Base-by-base conservation (phyloP, 1,140 invertebrate genomes). In the Mercenaria mercenaria region DNA sequence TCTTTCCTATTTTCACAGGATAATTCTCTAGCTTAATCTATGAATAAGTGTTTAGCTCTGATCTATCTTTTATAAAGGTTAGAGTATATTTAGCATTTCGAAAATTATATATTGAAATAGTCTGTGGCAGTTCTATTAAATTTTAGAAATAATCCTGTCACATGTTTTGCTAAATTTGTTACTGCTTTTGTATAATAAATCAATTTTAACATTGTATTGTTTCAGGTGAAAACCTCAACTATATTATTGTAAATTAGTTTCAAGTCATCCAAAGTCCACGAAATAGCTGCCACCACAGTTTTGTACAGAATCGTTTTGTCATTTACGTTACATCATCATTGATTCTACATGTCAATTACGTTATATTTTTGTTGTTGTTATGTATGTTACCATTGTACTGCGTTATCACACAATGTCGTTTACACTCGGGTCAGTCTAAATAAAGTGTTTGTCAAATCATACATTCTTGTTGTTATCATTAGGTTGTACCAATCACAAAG, bases 371-470 rank as follows among this genome's bases (percentile, higher is more conserved):
- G 37, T 50, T 20, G 39, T 50, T 76, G 29, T 52, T 29, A 26
- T 50, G 41, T 39, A 37, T 72, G 23, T 39, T 72, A 23, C 34
- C 74, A 41, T 50, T 41, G 2, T 77, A 32, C 43, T 77, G 41
- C 26, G 47, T 56, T 79, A 79, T 56, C 76, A 79, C 29, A 34
- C 23, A 67, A 59, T 83, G 61, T 83, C 26, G 41, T 34, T 43
- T 41, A 83, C 59, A 69, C 81, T 69, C 81, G 81, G 81, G 64
- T 83, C 81, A 83, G 81, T 83, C 81, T 64, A 50, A 83, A 34
- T 34, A 67, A 67, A 56, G 34, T 41, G 11, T 41, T 83, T 67
- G 79, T 80, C 77, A 80, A 56, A 32, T 56, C 77, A 80, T 59
- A 56, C 20, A 56, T 15, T 15, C 29, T 26, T 37, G 11, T 37